Base-by-base conservation (phyloP, 2,113 vertebrate genomes). In the Microcebus griseorufus region DNA sequence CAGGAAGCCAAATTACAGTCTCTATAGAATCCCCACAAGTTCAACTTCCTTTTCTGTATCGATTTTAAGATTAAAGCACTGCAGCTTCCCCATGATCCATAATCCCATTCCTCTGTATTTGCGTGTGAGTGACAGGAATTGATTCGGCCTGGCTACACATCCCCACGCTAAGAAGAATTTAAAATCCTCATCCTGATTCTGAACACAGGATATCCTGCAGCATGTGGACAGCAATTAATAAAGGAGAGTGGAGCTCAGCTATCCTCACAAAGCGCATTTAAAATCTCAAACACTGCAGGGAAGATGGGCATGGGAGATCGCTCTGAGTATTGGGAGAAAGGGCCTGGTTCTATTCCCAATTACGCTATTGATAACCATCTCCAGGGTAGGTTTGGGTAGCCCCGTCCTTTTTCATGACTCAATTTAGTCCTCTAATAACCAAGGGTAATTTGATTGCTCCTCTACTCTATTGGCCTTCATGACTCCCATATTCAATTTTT, bases 121-220 rank as follows among this genome's bases (percentile, higher is more conserved):
- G 76, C 60, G 82, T 60, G 67, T 97, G 98, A 98, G 98, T 97
- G 98, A 98, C 97, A 98, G 98, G 97, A 97, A 98, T 97, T 45
- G 98, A 98, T 98, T 98, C 97, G 94, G 82, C 96, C 94, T n/a
- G 0, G 2, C 91, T 91, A 32, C 86, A 88, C 84, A 97, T 75
- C 93, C 96, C 96, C 65, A 84, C 1, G 12, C 78, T 70, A 70
- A 93, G 93, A 97, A 83, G 97, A 97, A 95, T 34, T 88, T 48
- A 82, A 96, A 97, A 95, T 80, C 58, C 96, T 97, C 90, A 34
- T 96, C 84, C 60, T 72, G 82, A 64, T 88, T 88, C 69, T 65
- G 85, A 96, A 67, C 85, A 70, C 93, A 82, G 39, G 39, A 0
- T 8, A 53, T 67, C 92, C 83, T 75, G 42, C 20, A 73, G 79